phyloP scores from a whole-genome alignment of 2,113 vertebrate genomes.

The human region GRCh38 chr13:59015501-59016000 shows the following conservation, averaged over 20 bases:
- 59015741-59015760: conserved; percentile 10
- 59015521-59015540: conserved; percentile 59
- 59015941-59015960: neutral
- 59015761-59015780: conserved; percentile 44
- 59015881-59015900: neutral
- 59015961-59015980: neutral
- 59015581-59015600: conserved; percentile 58
- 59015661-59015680: conserved; percentile 7
- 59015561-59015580: conserved; percentile 54
- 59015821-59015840: neutral
- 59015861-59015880: neutral
- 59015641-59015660: conserved; percentile 57
- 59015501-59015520: conserved; percentile 63
- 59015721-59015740: conserved; percentile 55
- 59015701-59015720: conserved; percentile 30
- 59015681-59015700: neutral
- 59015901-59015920: neutral
- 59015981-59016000: neutral
- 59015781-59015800: neutral
- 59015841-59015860: neutral
- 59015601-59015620: conserved; percentile 47
- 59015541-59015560: conserved; percentile 64
- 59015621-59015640: conserved; percentile 58
- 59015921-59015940: neutral
- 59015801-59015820: neutral